A percentile compares a stretch with the other conserved stretches of the same genome.
phyloP scores from a whole-genome alignment of 2,888 invertebrate species.

The Deilephila porcellus region DNA sequence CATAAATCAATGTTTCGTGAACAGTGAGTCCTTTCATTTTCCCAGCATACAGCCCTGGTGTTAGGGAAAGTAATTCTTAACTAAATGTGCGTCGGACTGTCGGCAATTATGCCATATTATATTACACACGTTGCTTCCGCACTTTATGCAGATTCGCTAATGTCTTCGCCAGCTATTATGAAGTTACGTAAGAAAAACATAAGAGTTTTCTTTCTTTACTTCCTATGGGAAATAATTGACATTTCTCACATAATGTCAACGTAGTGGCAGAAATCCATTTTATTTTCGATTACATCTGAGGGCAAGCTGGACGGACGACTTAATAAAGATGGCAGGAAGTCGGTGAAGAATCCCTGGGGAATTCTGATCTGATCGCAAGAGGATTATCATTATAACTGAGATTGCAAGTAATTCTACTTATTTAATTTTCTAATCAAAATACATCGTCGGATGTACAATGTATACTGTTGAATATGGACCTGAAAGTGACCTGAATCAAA shows the following conservation, averaged over 20 bases:
- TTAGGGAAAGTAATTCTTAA: slow-evolving; percentile 65
- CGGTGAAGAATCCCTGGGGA: too few species aligned
- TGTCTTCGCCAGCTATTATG: slow-evolving; percentile 45
- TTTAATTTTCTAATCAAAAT: too few species aligned
- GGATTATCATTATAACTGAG: too few species aligned
- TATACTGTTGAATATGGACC: too few species aligned
- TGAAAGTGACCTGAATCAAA: too few species aligned
- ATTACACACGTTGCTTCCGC: slow-evolving; percentile 47
- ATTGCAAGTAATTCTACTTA: too few species aligned
- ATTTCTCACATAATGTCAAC: slow-evolving; percentile 1
- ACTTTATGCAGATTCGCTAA: slow-evolving; percentile 54
- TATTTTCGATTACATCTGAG: not conserved
- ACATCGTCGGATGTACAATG: too few species aligned
- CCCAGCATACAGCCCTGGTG: slow-evolving; percentile 15
- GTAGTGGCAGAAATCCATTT: not conserved
- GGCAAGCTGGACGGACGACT: not conserved
- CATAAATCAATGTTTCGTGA: not conserved
- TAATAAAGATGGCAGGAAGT: too few species aligned
- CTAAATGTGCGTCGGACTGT: slow-evolving; percentile 59
- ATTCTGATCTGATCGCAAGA: too few species aligned
- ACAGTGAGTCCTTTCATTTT: not conserved
- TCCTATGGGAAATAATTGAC: slow-evolving; percentile 14
- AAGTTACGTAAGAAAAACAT: slow-evolving; percentile 8
- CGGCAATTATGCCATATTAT: slow-evolving; percentile 59
- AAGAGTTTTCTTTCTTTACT: not conserved